These are phyloP conservation scores for Spea multiplicata DNA, from an alignment of 2,113 vertebrate species.

Conservation along the genomic window DNA sequence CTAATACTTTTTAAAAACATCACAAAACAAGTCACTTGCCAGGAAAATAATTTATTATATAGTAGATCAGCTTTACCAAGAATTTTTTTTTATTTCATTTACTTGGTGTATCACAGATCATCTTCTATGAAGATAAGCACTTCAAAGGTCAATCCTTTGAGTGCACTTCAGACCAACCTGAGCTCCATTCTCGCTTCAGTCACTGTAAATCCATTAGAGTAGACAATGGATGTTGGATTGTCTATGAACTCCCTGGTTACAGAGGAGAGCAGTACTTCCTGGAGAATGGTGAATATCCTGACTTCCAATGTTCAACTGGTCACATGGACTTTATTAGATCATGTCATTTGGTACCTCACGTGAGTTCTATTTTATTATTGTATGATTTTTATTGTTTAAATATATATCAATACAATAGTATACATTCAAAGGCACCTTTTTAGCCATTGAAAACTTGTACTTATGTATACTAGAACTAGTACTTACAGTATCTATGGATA, in stretches of 20 bases:
- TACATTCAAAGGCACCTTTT: no score
- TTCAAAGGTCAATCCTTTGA: conserved; percentile 72
- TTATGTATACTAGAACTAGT: no score
- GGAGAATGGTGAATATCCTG: conserved; percentile 55
- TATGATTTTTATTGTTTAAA: no score
- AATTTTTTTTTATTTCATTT: neutral
- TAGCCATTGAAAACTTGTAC: no score
- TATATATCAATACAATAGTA: no score
- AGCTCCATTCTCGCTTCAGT: conserved; percentile 67
- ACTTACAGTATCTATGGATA: no score
- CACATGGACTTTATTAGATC: conserved; percentile 64
- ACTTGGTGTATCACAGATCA: conserved; percentile 51
- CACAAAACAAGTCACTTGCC: no score
- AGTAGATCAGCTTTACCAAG: no score
- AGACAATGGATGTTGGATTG: conserved; percentile 71
- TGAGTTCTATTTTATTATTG: conserved; percentile 46
- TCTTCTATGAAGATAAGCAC: conserved; percentile 61
- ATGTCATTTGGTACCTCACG: conserved; percentile 66
- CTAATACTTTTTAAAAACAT: no score
- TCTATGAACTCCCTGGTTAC: conserved; percentile 19
- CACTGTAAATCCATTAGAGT: conserved; percentile 67
- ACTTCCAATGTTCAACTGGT: conserved; percentile 59
- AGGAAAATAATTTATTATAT: no score
- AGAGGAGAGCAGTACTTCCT: conserved; percentile 5
- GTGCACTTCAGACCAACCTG: conserved; percentile 66